Percentiles rank a stretch among this genome's conserved stretches.
Conservation (phyloP, 1,140 invertebrate species). For the Dreissena polymorpha region DNA sequence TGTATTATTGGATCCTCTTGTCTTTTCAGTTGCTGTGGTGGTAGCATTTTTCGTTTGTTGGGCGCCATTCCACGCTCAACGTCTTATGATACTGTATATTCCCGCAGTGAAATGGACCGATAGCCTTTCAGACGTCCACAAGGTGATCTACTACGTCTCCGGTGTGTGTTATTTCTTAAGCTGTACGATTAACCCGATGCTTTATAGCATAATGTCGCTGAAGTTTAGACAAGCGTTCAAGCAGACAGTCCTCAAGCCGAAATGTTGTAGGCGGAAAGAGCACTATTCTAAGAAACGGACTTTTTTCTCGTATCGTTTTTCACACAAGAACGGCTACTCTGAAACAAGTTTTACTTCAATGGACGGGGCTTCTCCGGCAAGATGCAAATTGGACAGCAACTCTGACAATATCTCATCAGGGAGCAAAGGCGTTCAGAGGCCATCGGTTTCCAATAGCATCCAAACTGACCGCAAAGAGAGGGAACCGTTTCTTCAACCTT, state of each 20-base stretch:
- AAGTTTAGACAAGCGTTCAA: constrained; percentile 82
- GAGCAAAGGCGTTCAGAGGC: too few species aligned
- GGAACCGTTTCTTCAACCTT: too few species aligned
- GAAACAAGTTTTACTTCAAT: constrained; percentile 10
- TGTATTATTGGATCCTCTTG: not conserved
- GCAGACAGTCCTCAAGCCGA: not conserved
- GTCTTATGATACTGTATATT: constrained; percentile 89
- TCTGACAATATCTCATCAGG: too few species aligned
- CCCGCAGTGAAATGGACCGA: constrained; percentile 74
- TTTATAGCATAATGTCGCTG: constrained; percentile 84
- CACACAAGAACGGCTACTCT: constrained; percentile 1
- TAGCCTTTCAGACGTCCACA: constrained; percentile 63
- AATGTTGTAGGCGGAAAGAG: not conserved
- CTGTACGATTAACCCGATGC: constrained; percentile 83
- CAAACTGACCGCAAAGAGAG: too few species aligned
- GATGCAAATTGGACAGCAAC: too few species aligned
- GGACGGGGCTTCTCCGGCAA: not conserved
- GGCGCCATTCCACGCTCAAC: constrained; percentile 94
- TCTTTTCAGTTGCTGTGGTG: constrained; percentile 90
- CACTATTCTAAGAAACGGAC: not conserved
- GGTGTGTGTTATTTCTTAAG: constrained; percentile 79
- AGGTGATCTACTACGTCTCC: constrained; percentile 70
- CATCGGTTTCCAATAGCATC: too few species aligned
- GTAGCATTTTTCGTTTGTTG: constrained; percentile 97
- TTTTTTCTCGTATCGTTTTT: not conserved